Conservation (phyloP, 2,797 vertebrate species). For the Schizothorax lantsangensis region DNA sequence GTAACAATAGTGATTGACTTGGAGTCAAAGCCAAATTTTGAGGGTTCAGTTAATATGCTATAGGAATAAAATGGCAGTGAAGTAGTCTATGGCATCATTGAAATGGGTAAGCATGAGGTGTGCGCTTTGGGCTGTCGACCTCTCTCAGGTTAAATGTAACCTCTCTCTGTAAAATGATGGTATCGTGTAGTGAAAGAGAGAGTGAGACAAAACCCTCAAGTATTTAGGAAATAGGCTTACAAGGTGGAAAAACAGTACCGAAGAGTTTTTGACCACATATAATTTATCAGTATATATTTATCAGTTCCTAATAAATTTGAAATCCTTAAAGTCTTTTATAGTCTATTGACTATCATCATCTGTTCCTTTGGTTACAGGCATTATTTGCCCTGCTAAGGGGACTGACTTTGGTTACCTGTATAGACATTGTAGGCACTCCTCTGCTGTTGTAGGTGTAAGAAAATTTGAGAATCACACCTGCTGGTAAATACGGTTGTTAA, state of each 20-base stretch:
- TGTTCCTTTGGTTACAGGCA: neutral
- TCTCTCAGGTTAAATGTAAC: constrained; percentile 15
- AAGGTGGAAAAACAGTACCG: neutral
- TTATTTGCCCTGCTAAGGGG: neutral
- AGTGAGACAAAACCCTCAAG: neutral
- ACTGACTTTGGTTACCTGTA: neutral
- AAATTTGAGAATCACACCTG: neutral
- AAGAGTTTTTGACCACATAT: neutral
- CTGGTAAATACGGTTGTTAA: constrained; percentile 24
- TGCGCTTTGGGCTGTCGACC: neutral
- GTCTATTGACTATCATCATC: neutral
- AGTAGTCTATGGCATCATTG: neutral
- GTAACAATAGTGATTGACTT: neutral
- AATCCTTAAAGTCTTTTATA: neutral
- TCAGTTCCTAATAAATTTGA: neutral
- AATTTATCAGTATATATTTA: neutral
- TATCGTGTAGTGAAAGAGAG: neutral
- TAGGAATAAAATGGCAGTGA: neutral
- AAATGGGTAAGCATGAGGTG: constrained; percentile 12
- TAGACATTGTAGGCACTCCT: neutral
- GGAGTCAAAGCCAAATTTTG: neutral
- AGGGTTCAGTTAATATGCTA: neutral
- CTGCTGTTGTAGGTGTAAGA: neutral
- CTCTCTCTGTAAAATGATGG: neutral
- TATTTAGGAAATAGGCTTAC: neutral